Conservation (phyloP, 2,888 invertebrate genomes). For the Drosophila testacea region DNA sequence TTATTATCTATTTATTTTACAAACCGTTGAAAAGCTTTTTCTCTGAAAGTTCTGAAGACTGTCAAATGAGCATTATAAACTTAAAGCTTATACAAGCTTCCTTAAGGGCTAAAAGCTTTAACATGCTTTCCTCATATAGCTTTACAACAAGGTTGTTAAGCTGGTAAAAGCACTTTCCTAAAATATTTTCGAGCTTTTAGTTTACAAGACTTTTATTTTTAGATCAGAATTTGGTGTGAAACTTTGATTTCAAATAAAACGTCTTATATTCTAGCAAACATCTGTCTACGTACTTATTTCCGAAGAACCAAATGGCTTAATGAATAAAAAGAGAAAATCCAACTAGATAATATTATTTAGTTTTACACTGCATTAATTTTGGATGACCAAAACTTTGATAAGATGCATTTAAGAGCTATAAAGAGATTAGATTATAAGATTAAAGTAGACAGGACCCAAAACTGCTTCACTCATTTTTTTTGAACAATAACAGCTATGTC, state of each 20-base stretch:
- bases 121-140: not conserved
- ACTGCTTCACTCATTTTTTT: too few relatives aligned
- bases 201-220: not conserved
- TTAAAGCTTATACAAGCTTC: not conserved
- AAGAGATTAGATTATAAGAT: too few relatives aligned
- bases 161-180: not conserved
- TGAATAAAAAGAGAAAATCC: too few relatives aligned
- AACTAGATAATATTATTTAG: too few relatives aligned
- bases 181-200: not conserved
- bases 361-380: too few relatives aligned
- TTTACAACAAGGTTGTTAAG: not conserved
- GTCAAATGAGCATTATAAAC: not conserved
- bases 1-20: not conserved
- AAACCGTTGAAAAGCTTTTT: not conserved
- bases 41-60: not conserved
- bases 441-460: too few relatives aligned
- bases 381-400: too few relatives aligned
- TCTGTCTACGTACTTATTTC: too few relatives aligned
- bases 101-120: not conserved
- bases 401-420: too few relatives aligned
- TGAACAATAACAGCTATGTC: not conserved
- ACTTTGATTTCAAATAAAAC: not conserved
- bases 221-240: not conserved
- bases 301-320: too few relatives aligned
- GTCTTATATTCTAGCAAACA: not conserved